phyloP scores from a whole-genome alignment of 2,797 vertebrate genomes.

The Anomalospiza imberbis region DNA sequence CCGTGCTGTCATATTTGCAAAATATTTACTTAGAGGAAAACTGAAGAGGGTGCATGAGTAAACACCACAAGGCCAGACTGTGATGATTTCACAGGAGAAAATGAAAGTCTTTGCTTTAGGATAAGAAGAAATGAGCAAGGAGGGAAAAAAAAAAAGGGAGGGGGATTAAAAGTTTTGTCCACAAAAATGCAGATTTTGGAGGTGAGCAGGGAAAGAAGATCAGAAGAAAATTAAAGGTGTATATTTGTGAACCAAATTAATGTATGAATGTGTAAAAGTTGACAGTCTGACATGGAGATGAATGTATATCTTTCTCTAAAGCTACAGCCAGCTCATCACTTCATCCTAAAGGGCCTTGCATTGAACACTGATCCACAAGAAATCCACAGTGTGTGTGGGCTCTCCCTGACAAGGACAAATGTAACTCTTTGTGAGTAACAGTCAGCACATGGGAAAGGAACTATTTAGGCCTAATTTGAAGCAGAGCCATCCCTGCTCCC shows the following conservation, averaged over 20 bases:
- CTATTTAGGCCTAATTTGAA: conserved; percentile 38
- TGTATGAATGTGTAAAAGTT: not conserved
- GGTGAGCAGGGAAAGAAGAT: not conserved
- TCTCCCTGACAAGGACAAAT: conserved; percentile 42
- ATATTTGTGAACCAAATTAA: conserved; percentile 44
- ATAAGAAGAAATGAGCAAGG: not conserved
- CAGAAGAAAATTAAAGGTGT: not conserved
- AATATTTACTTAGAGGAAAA: conserved; percentile 43
- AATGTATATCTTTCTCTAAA: conserved; percentile 18
- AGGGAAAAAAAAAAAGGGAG: not conserved
- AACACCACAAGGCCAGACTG: not conserved
- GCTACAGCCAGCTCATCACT: conserved; percentile 23
- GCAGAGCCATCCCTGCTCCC: not conserved
- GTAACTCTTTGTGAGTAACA: not conserved
- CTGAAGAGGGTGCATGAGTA: not conserved
- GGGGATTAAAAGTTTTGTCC: not conserved
- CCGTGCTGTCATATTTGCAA: not conserved
- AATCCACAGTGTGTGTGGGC: not conserved
- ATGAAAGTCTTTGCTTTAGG: not conserved
- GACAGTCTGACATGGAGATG: not conserved
- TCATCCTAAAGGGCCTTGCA: not conserved
- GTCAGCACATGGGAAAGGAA: conserved; percentile 32
- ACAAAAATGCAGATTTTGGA: not conserved
- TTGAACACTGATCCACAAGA: not conserved
- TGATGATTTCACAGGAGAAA: conserved; percentile 7